phyloP scores from a whole-genome alignment of 2,888 invertebrate species.

The Fragum whitleyi region DNA sequence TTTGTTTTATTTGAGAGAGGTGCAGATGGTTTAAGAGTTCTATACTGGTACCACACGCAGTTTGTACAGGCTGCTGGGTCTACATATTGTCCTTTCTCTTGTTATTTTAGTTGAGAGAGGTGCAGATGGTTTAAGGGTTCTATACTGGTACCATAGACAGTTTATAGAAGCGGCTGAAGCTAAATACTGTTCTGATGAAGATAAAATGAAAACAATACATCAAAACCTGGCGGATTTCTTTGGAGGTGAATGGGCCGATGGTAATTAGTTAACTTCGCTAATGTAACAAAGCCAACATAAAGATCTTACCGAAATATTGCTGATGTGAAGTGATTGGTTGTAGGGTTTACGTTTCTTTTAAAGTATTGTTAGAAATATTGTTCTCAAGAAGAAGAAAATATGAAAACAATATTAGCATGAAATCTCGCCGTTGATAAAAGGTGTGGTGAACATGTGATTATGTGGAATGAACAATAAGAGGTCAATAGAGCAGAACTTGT shows the following conservation, averaged over 20 bases:
- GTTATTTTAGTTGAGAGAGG: constrained; percentile 74
- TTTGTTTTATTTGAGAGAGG: constrained; percentile 75
- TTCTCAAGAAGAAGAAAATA: too few relatives aligned
- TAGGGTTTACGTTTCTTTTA: too few relatives aligned
- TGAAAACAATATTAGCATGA: too few relatives aligned
- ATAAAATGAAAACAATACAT: constrained; percentile 61
- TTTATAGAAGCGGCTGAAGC: constrained; percentile 78
- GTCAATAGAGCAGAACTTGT: too few relatives aligned
- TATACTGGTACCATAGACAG: constrained; percentile 82
- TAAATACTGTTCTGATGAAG: constrained; percentile 69
- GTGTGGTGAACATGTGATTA: too few relatives aligned
- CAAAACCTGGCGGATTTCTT: constrained; percentile 77
- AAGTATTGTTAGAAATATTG: too few relatives aligned
- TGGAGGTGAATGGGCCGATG: constrained; percentile 76
- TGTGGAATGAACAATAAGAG: too few relatives aligned
- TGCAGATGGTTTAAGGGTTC: constrained; percentile 74
- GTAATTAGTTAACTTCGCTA: constrained; percentile 61
- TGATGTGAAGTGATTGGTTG: too few relatives aligned
- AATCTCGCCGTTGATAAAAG: too few relatives aligned
- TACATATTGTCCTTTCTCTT: constrained; percentile 74
- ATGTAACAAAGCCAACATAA: too few relatives aligned
- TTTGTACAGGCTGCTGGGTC: constrained; percentile 77
- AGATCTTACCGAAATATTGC: too few relatives aligned
- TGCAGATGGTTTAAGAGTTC: constrained; percentile 75
- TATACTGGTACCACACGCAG: constrained; percentile 82